Evolutionary conservation across 2,797 vertebrate species (phyloP).

Genomic region (Florisuga fusca): DNA sequence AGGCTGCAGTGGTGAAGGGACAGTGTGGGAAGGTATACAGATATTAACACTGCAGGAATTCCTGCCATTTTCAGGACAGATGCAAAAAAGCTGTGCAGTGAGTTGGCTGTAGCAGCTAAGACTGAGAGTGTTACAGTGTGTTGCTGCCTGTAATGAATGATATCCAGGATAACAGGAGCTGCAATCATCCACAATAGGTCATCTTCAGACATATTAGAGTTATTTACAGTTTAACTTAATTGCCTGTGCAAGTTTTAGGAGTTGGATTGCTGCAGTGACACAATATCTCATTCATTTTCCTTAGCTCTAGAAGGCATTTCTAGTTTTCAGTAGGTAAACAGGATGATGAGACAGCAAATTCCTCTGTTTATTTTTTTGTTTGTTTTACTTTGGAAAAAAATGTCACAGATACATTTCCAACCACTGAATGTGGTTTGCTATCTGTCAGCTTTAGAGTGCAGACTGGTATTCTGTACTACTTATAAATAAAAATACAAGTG

Average conservation of each 20-base stretch:
- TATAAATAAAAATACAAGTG: background rate
- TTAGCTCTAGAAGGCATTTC: background rate
- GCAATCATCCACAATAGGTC: background rate
- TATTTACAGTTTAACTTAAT: background rate
- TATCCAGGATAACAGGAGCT: background rate
- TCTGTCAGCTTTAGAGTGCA: background rate
- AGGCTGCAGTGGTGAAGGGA: background rate
- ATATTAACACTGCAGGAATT: background rate
- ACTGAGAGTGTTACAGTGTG: rapidly evolving
- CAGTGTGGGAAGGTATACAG: background rate
- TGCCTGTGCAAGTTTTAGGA: background rate
- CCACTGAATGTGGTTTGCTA: background rate
- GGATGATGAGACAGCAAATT: background rate
- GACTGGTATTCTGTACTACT: background rate
- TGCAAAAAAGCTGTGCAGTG: background rate
- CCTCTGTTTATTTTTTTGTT: background rate
- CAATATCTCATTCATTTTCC: rapidly evolving
- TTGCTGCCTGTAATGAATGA: background rate
- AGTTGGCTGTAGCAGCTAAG: background rate
- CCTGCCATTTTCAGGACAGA: background rate
- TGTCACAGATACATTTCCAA: background rate
- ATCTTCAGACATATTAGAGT: background rate
- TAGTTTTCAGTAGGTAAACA: background rate
- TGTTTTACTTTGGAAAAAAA: background rate
- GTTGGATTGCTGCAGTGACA: background rate